A percentile compares a stretch with the other conserved stretches of the same genome.
Conservation (phyloP, 2,113 vertebrate genomes). For the Gymnobelideus leadbeateri region DNA sequence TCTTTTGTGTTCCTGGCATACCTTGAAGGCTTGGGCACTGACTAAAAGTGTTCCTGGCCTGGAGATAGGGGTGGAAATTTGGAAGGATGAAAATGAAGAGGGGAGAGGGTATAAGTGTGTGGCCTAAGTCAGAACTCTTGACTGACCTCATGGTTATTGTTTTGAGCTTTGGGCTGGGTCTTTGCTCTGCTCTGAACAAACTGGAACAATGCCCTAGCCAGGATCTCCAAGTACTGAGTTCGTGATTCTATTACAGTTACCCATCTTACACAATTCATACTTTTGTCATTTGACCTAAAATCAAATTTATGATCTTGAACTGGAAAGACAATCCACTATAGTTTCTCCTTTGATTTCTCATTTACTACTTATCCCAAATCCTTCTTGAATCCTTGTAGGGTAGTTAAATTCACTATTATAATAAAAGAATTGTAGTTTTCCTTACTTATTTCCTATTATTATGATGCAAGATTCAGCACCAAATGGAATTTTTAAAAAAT, state of each 20-base stretch:
- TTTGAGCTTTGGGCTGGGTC: conserved; percentile 44
- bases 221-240: background rate
- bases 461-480: background rate
- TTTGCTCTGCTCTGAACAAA: background rate
- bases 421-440: background rate
- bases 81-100: background rate
- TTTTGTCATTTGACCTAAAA: no score
- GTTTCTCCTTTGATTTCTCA: background rate
- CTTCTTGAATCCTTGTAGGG: background rate
- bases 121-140: background rate
- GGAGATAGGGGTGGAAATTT: background rate
- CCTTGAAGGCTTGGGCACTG: background rate
- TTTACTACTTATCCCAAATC: background rate
- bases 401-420: background rate
- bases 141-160: background rate
- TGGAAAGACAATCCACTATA: background rate
- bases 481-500: background rate
- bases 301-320: background rate
- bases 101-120: background rate
- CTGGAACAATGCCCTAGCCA: background rate
- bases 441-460: background rate
- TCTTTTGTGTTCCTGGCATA: background rate
- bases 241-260: background rate
- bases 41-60: background rate
- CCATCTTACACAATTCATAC: no score